Evolutionary conservation across 2,113 vertebrate species (phyloP).

Genomic region (Poecilia latipinna): DNA sequence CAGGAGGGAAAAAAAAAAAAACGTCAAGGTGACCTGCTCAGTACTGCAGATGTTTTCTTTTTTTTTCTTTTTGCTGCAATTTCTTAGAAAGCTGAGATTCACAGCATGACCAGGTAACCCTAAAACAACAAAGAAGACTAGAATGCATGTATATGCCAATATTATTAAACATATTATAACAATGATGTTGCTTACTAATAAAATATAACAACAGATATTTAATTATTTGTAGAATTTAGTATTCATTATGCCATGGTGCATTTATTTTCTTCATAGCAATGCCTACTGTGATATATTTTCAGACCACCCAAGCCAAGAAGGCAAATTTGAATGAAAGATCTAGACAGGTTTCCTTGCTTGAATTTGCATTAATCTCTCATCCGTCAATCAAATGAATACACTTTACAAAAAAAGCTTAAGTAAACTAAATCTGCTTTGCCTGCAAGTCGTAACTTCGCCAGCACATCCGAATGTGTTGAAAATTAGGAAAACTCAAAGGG

Average conservation of each 20-base stretch:
- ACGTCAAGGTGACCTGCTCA: slow-evolving; percentile 43
- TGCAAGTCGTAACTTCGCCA: not conserved
- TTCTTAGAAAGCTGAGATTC: not conserved
- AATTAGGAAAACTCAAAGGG: slow-evolving; percentile 3
- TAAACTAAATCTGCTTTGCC: not conserved
- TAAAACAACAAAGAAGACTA: not conserved
- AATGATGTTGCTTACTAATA: not conserved
- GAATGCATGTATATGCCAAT: not conserved
- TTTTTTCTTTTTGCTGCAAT: not conserved
- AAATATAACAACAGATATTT: not conserved
- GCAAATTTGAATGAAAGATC: not conserved
- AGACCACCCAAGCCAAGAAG: not conserved
- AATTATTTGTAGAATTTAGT: not conserved
- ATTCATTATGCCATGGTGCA: not conserved
- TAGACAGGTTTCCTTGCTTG: not conserved
- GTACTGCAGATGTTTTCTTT: slow-evolving; percentile 4
- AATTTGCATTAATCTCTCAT: not conserved
- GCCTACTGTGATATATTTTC: not conserved
- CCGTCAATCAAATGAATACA: not conserved
- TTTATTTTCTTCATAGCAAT: not conserved
- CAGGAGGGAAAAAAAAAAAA: not conserved
- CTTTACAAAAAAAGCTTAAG: not conserved
- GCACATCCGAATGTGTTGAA: slow-evolving; percentile 1
- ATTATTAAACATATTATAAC: not conserved
- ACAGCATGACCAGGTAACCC: not conserved